phyloP scores from a whole-genome alignment of 2,113 vertebrate genomes.

The Tamias sibiricus region DNA sequence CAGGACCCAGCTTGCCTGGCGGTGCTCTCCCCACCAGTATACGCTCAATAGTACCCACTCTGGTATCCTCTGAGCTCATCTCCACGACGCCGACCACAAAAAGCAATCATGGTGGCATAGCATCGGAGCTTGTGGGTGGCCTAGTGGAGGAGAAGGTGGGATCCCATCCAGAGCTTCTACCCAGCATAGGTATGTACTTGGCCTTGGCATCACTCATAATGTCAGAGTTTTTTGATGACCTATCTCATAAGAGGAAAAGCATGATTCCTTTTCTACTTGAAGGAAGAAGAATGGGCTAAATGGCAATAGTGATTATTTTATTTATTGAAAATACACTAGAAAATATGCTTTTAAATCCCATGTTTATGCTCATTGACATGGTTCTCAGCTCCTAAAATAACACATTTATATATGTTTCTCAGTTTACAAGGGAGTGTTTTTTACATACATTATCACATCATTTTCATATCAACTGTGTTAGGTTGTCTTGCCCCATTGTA shows the following conservation, averaged over 20 bases:
- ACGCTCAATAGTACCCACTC: slow-evolving; percentile 63
- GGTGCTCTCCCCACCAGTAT: slow-evolving; percentile 75
- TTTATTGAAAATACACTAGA: slow-evolving; percentile 44
- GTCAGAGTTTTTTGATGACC: slow-evolving; percentile 60
- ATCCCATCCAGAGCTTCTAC: slow-evolving; percentile 82
- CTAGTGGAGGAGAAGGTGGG: slow-evolving; percentile 83
- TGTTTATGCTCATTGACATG: slow-evolving; percentile 37
- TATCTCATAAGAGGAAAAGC: slow-evolving; percentile 59
- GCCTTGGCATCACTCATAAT: slow-evolving; percentile 38
- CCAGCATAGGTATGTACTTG: slow-evolving; percentile 85
- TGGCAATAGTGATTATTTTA: slow-evolving; percentile 21
- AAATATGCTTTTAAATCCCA: slow-evolving; percentile 32
- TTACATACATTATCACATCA: neutral
- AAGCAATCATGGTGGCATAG: slow-evolving; percentile 67
- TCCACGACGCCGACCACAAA: slow-evolving; percentile 78
- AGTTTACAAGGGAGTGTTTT: slow-evolving; percentile 53
- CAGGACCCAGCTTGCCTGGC: slow-evolving; percentile 75
- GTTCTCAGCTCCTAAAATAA: neutral
- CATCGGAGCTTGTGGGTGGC: slow-evolving; percentile 74
- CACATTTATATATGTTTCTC: slow-evolving; percentile 16
- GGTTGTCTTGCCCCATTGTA: neutral
- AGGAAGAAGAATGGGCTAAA: slow-evolving; percentile 59
- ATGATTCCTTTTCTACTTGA: slow-evolving; percentile 63
- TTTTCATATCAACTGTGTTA: slow-evolving; percentile 47
- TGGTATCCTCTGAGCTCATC: slow-evolving; percentile 78